phyloP scores from a whole-genome alignment of 2,888 invertebrate genomes.

The Tetramorium bicarinatum region DNA sequence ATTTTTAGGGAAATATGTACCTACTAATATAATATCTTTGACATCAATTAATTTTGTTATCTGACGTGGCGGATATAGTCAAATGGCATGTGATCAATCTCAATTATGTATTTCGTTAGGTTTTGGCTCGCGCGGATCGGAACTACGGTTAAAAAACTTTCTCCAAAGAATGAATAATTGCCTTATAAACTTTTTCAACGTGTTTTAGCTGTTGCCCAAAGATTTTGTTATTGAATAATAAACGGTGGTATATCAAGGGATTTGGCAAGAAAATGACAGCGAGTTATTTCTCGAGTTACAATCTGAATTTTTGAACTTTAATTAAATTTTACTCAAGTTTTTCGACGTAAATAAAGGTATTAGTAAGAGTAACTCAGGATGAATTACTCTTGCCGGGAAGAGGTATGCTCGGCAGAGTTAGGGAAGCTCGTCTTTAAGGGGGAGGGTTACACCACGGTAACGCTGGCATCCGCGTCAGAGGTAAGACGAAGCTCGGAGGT shows the following conservation, averaged over 20 bases:
- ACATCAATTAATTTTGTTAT: background rate
- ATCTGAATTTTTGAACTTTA: conserved; percentile 8
- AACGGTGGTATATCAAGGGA: background rate
- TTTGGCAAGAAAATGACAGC: background rate
- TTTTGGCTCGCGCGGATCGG: background rate
- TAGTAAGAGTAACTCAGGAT: background rate
- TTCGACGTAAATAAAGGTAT: background rate
- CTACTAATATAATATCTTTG: background rate
- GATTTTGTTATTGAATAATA: background rate
- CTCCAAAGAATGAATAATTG: background rate
- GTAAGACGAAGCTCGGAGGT: conserved; percentile 67
- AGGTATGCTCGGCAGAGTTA: conserved; percentile 2
- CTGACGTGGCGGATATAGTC: background rate
- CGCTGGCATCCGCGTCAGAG: conserved; percentile 51
- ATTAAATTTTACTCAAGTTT: conserved; percentile 25
- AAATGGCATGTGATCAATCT: conserved; percentile 16
- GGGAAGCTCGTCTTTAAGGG: conserved; percentile 28
- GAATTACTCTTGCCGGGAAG: background rate
- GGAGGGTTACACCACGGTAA: conserved; percentile 49
- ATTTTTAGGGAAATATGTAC: background rate
- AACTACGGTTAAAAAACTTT: background rate
- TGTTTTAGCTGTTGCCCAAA: background rate
- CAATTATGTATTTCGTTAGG: conserved; percentile 7
- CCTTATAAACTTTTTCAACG: background rate
- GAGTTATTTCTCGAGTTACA: background rate